Evolutionary conservation across 2,113 vertebrate species (phyloP).

Genomic region (Dipodomys ordii): DNA sequence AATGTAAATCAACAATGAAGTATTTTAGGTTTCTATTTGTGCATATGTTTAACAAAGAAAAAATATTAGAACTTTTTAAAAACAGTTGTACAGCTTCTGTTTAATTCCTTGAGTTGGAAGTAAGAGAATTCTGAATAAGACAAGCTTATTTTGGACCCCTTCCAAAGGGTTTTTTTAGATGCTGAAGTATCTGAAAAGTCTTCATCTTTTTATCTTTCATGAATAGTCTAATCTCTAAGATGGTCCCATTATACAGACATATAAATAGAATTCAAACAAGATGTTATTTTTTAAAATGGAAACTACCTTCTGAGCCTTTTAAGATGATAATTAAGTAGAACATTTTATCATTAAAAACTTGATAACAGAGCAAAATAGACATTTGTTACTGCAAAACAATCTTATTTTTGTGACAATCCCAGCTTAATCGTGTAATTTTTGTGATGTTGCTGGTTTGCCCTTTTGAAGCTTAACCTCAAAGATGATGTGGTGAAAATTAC

Average conservation of each 20-base stretch:
- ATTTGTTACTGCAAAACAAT: slow-evolving; percentile 64
- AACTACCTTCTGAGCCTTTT: slow-evolving; percentile 47
- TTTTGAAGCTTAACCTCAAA: slow-evolving; percentile 91
- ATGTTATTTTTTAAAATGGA: slow-evolving; percentile 23
- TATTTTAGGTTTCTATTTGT: slow-evolving; percentile 3
- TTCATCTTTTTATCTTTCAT: slow-evolving; percentile 35
- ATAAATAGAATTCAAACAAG: slow-evolving; percentile 50
- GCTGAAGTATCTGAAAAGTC: slow-evolving; percentile 9
- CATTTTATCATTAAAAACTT: slow-evolving; percentile 64
- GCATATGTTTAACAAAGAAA: slow-evolving; percentile 30
- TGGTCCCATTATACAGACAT: slow-evolving; percentile 51
- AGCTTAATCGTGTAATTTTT: slow-evolving; percentile 78
- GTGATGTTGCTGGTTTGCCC: slow-evolving; percentile 81
- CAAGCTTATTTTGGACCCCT: slow-evolving; percentile 21
- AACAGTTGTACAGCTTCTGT: background rate
- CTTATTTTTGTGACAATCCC: slow-evolving; percentile 72
- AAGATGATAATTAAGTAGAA: slow-evolving; percentile 57
- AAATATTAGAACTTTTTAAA: background rate
- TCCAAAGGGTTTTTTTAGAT: slow-evolving; percentile 57
- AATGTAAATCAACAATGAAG: slow-evolving; percentile 11
- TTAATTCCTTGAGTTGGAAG: slow-evolving; percentile 46
- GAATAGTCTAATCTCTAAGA: slow-evolving; percentile 37
- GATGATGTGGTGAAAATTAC: slow-evolving; percentile 92
- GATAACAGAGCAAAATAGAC: slow-evolving; percentile 52
- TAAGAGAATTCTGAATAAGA: slow-evolving; percentile 34